These are phyloP conservation scores for Toxotes jaculatrix DNA, from an alignment of 2,113 vertebrate species.

Conservation along the genomic window DNA sequence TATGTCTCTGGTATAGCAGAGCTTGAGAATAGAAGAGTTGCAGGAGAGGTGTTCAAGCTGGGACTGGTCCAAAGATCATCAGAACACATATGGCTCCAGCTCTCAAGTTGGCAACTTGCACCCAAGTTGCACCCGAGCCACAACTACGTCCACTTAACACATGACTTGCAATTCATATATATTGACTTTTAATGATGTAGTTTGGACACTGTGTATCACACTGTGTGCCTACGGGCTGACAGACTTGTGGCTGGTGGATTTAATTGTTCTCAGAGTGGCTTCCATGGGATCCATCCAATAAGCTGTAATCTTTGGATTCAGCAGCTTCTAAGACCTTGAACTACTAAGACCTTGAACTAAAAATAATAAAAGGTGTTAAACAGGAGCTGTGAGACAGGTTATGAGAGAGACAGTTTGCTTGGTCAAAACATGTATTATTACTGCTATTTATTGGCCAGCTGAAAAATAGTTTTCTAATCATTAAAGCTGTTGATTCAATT, in stretches of 20 bases:
- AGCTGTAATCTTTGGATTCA: not conserved
- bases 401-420: not conserved
- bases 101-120: not conserved
- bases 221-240: not conserved
- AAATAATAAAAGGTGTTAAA: not conserved
- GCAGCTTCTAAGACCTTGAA: conserved; percentile 1
- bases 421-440: not conserved
- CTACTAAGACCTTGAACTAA: conserved; percentile 2
- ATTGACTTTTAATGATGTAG: not conserved
- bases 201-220: not conserved
- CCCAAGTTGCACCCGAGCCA: not conserved
- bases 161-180: not conserved
- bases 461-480: too few relatives aligned
- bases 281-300: not conserved
- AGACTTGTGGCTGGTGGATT: not conserved
- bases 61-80: not conserved
- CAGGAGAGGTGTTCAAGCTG: not conserved
- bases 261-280: not conserved
- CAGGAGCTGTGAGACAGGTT: not conserved
- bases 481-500: too few relatives aligned
- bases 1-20: not conserved
- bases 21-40: not conserved
- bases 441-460: too few relatives aligned
- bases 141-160: not conserved
- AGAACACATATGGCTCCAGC: not conserved